Percentiles rank a stretch among this genome's conserved stretches.
Conservation (phyloP, 2,113 vertebrate species). For the Labeo rohita region DNA sequence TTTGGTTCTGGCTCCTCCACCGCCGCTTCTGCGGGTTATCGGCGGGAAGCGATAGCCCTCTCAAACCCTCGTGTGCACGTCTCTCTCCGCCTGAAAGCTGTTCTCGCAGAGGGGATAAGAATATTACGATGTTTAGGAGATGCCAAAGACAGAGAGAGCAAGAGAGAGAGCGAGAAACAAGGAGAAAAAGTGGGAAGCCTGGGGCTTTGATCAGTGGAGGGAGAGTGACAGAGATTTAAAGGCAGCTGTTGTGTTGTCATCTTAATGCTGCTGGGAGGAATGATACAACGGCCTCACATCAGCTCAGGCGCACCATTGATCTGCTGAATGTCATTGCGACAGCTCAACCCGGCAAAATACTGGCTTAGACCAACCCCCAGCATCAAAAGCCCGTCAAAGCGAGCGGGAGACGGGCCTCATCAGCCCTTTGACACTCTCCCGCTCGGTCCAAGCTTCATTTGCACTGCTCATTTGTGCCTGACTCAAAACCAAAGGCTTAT, state of each 20-base stretch:
- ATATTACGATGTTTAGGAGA: conserved; percentile 54
- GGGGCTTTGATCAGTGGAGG: conserved; percentile 56
- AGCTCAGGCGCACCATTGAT: conserved; percentile 51
- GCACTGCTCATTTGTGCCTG: conserved; percentile 15
- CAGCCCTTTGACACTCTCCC: neutral
- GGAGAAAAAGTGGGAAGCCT: conserved; percentile 30
- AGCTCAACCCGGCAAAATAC: conserved; percentile 44
- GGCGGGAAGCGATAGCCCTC: conserved; percentile 34
- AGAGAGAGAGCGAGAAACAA: conserved; percentile 2
- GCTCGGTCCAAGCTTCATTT: conserved; percentile 4
- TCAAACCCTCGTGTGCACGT: neutral
- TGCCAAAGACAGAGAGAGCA: conserved; percentile 39
- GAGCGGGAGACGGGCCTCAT: neutral
- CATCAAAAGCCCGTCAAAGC: conserved; percentile 32
- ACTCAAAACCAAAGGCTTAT: conserved; percentile 31
- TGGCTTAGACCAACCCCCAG: conserved; percentile 26
- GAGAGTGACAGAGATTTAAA: conserved; percentile 55
- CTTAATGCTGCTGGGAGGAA: conserved; percentile 36
- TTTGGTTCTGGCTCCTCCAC: conserved; percentile 20
- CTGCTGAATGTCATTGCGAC: conserved; percentile 43
- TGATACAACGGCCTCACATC: conserved; percentile 39
- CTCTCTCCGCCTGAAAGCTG: conserved; percentile 43
- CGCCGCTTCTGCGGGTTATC: conserved; percentile 48
- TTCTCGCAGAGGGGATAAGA: conserved; percentile 44
- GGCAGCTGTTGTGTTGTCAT: conserved; percentile 42